Evolutionary conservation across 2,888 invertebrate species (phyloP).

Genomic region (Sphaerophoria rueppellii): DNA sequence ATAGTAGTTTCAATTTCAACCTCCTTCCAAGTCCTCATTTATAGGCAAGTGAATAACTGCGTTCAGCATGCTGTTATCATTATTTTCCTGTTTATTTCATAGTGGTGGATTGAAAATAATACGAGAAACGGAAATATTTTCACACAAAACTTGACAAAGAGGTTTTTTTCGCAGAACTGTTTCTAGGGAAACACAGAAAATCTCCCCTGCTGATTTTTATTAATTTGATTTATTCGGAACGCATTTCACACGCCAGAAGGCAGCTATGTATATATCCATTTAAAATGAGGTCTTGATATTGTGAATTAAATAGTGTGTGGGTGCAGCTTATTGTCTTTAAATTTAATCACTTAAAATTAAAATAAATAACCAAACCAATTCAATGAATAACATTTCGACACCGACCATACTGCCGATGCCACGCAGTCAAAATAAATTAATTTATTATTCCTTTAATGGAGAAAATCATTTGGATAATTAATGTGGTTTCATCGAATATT

Average conservation of each 20-base stretch:
- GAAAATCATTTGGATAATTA: constrained; percentile 3
- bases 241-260: too few relatives aligned
- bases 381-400: too few relatives aligned
- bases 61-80: not conserved
- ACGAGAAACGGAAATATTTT: constrained; percentile 4
- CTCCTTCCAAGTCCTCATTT: too few relatives aligned
- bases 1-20: too few relatives aligned
- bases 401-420: too few relatives aligned
- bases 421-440: not conserved
- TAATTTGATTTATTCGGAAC: too few relatives aligned
- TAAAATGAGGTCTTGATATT: too few relatives aligned
- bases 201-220: not conserved
- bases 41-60: too few relatives aligned
- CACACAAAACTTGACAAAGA: constrained; percentile 12
- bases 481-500: constrained; percentile 1
- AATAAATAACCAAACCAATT: not conserved
- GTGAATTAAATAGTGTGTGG: too few relatives aligned
- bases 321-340: too few relatives aligned
- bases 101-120: constrained; percentile 5
- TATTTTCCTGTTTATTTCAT: not conserved
- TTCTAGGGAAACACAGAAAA: not conserved
- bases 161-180: not conserved
- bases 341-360: too few relatives aligned
- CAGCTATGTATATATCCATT: too few relatives aligned
- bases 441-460: not conserved